Conservation (phyloP, 2,888 invertebrate genomes). For the Xylophagus ater region DNA sequence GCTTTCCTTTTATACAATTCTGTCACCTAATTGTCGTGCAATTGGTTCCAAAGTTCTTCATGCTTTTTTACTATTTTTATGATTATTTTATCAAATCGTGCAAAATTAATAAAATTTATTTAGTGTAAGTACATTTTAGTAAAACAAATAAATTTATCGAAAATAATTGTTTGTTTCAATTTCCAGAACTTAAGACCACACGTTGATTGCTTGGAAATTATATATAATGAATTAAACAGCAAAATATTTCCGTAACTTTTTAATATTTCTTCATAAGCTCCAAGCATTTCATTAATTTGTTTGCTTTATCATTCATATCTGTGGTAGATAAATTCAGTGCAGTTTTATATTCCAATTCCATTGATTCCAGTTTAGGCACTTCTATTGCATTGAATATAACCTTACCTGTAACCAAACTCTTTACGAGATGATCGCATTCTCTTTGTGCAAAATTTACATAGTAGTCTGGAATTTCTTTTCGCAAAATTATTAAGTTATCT, state of each 20-base stretch:
- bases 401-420: slow-evolving; percentile 21
- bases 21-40: too few species aligned
- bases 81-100: too few species aligned
- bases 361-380: too few species aligned
- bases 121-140: slow-evolving; percentile 25
- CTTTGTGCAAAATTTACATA: slow-evolving; percentile 26
- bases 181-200: slow-evolving; percentile 33
- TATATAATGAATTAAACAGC: slow-evolving; percentile 25
- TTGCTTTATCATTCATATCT: neutral
- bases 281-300: neutral
- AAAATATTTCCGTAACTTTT: slow-evolving; percentile 5
- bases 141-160: slow-evolving; percentile 1
- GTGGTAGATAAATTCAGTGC: too few species aligned
- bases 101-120: too few species aligned
- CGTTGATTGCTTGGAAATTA: slow-evolving; percentile 32
- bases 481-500: slow-evolving; percentile 22
- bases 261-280: neutral
- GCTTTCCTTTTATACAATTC: too few species aligned
- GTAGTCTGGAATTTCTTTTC: slow-evolving; percentile 19
- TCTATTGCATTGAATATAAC: neutral
- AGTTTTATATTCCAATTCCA: too few species aligned
- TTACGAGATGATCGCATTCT: slow-evolving; percentile 23
- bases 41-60: too few species aligned
- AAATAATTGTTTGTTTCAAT: slow-evolving; percentile 11
- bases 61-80: too few species aligned